Percentiles rank a stretch among this genome's conserved stretches.
These are phyloP conservation scores for Microplitis manilae DNA, from an alignment of 2,888 invertebrate genomes.

Conservation along the genomic window DNA sequence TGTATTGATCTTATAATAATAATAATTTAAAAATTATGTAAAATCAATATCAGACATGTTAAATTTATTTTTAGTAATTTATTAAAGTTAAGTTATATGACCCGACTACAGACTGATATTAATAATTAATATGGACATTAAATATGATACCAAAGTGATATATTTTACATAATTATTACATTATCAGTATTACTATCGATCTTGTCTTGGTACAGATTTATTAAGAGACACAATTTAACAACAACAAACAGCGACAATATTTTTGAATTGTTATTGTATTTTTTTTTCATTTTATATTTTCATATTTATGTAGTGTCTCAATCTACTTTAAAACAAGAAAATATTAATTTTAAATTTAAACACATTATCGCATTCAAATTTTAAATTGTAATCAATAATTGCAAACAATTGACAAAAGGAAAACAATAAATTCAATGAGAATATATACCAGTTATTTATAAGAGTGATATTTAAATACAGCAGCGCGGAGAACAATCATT, in stretches of 20 bases:
- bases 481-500: slow-evolving; percentile 33
- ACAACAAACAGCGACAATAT: slow-evolving; percentile 48
- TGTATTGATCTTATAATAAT: slow-evolving; percentile 35
- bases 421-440: slow-evolving; percentile 10
- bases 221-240: slow-evolving; percentile 46
- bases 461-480: slow-evolving; percentile 34
- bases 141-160: background rate
- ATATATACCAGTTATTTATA: slow-evolving; percentile 17
- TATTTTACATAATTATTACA: background rate
- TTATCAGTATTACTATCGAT: slow-evolving; percentile 30
- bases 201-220: slow-evolving; percentile 32
- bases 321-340: slow-evolving; percentile 6
- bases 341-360: background rate
- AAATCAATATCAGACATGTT: slow-evolving; percentile 1
- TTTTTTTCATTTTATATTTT: background rate
- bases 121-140: background rate
- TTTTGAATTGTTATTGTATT: slow-evolving; percentile 21
- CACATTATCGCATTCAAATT: background rate
- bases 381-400: slow-evolving; percentile 8
- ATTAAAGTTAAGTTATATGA: no score
- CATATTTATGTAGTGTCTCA: background rate
- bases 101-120: background rate
- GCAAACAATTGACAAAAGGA: slow-evolving; percentile 10
- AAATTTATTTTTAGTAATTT: no score
- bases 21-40: slow-evolving; percentile 29